Base-by-base conservation (phyloP, 2,888 invertebrate species). In the Resseliella maxima region DNA sequence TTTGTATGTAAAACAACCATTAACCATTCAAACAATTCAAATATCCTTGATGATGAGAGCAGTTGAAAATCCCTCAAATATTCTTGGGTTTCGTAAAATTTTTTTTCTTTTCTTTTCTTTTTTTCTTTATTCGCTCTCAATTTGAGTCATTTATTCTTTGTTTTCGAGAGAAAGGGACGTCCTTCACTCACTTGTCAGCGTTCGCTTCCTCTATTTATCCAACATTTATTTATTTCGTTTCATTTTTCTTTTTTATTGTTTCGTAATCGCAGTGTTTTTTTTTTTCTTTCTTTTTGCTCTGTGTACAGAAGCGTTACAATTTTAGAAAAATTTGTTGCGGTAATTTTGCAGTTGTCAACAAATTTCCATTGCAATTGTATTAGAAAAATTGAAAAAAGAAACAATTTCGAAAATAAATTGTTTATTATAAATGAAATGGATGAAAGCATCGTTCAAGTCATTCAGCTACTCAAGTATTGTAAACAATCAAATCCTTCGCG, bases 41-140 rank as follows among this genome's bases (percentile, higher is more conserved):
- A 72, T 72, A 72, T 72, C 72, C 31, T 72, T 72, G 35, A 72
- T 35, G 72, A 72, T 72, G 31, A 72, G 72, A 72, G 72, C 72
- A 72, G 27, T 15, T 15, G 2, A 72, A 72, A 72, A 18, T 72
- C 27, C 31, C 72, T 31, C 31, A 31, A 72, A 72, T 72, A 31
- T 72, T 72, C 72, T 72, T 27, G 15, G 31, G 72, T 15, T 31
- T 72, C 27, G 24, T 59, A 24, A 18, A 8, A 41, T 41, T 41
- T 41, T 41, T 41, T 5, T 41, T 41, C 6, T 41, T 41, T 50
- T 18, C 18, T 15, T 50, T 18, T 50, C 46, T 50, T 18, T 18
- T 50, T 18, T 2, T 50, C 46, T 6, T 50, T 50, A 2, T 50
- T n/a, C n/a, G 50, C 59, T 27, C 59, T 59, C 59, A 18, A 5